Percentiles rank a stretch among this genome's conserved stretches.
Evolutionary conservation across 2,888 invertebrate species (phyloP).

Genomic region (Drosophila yooni): DNA sequence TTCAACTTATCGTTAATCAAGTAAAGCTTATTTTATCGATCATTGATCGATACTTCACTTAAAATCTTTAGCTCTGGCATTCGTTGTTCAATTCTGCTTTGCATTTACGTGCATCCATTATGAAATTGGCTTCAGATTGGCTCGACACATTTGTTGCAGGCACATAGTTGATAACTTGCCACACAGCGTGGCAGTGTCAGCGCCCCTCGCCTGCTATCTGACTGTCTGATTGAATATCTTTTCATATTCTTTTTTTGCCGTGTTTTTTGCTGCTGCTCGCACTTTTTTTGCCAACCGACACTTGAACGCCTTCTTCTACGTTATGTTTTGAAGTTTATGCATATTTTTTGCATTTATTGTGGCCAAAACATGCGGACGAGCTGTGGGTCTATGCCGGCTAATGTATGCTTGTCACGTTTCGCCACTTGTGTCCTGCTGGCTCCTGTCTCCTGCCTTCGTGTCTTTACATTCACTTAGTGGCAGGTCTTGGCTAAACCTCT

Average conservation of each 20-base stretch:
- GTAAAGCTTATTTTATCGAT: neutral
- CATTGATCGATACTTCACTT: neutral
- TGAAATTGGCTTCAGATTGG: conserved; percentile 26
- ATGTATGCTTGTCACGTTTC: conserved; percentile 81
- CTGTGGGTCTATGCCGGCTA: conserved; percentile 42
- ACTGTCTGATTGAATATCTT: conserved; percentile 74
- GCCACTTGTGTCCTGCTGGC: conserved; percentile 75
- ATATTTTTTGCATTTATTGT: conserved; percentile 74
- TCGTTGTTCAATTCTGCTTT: conserved; percentile 5
- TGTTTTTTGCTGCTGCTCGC: conserved; percentile 59
- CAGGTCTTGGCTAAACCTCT: conserved; percentile 56
- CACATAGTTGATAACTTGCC: conserved; percentile 13
- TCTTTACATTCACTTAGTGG: conserved; percentile 73
- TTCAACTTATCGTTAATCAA: neutral
- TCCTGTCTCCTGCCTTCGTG: conserved; percentile 43
- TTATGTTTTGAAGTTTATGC: conserved; percentile 70
- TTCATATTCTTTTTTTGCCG: conserved; percentile 42
- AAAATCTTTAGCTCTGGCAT: neutral
- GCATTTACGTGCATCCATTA: conserved; percentile 5
- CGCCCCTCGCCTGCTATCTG: conserved; percentile 3
- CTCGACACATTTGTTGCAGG: conserved; percentile 45
- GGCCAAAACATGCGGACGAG: conserved; percentile 58
- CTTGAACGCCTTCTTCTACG: conserved; percentile 44
- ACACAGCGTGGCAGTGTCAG: neutral
- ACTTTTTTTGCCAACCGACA: conserved; percentile 46